Conservation (phyloP, 2,797 vertebrate genomes). For the Aulostomus chinensis region DNA sequence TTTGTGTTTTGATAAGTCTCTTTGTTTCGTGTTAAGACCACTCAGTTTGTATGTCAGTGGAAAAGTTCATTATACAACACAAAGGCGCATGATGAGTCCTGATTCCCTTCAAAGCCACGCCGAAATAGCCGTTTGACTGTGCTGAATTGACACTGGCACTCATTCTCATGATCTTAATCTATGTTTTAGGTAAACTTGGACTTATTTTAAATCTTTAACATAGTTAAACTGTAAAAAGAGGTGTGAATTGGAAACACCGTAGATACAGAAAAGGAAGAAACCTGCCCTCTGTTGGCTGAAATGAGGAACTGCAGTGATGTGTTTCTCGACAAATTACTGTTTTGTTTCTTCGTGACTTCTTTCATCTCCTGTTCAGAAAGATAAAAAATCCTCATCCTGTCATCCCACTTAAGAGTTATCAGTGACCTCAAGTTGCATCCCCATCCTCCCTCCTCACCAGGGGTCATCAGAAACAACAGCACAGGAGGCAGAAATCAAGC, state of each 20-base stretch:
- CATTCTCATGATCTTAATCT: slow-evolving; percentile 27
- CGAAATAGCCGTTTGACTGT: slow-evolving; percentile 18
- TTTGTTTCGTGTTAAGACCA: slow-evolving; percentile 41
- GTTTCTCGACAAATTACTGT: slow-evolving; percentile 17
- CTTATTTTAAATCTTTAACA: slow-evolving; percentile 23
- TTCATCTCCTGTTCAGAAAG: slow-evolving; percentile 58
- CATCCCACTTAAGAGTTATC: slow-evolving; percentile 64
- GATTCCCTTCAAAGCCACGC: slow-evolving; percentile 28
- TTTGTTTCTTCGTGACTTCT: slow-evolving; percentile 33
- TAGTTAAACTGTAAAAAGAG: not conserved
- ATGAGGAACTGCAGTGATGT: slow-evolving; percentile 17
- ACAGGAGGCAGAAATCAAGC: slow-evolving; percentile 51
- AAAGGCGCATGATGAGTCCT: slow-evolving; percentile 24
- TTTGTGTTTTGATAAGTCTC: slow-evolving; percentile 50
- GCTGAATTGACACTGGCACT: slow-evolving; percentile 25
- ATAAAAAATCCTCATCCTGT: slow-evolving; percentile 51
- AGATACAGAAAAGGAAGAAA: slow-evolving; percentile 33
- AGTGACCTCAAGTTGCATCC: slow-evolving; percentile 53
- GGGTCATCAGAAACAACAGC: slow-evolving; percentile 24
- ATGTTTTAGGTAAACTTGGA: slow-evolving; percentile 18
- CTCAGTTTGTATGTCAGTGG: slow-evolving; percentile 48
- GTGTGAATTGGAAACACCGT: slow-evolving; percentile 8
- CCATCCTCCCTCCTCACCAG: slow-evolving; percentile 50
- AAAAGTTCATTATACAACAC: slow-evolving; percentile 51
- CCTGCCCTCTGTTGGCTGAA: slow-evolving; percentile 55